Evolutionary conservation across 2,797 vertebrate species (phyloP), one percentile per base, ranked within the genome.

Genomic region (Aldrovandia affinis): DNA sequence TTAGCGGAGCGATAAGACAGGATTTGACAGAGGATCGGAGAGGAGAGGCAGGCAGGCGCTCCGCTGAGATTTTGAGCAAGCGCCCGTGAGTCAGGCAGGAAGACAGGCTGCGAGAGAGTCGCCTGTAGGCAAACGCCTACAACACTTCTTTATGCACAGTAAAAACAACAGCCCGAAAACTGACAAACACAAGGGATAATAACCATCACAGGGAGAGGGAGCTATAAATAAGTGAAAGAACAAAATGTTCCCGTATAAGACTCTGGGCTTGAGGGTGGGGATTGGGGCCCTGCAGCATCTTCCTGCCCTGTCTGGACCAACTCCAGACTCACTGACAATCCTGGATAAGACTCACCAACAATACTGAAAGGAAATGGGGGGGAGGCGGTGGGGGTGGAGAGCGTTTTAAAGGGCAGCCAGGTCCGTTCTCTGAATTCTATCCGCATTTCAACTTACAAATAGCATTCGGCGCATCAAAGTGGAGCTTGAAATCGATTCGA

Each of bases 41-140:
- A 77, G 36, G 63, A 25, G 80, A 81, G 75, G 73, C 33, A 79
- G 80, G 80, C 55, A 80, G 75, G 78, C 50, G 20, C 50, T 75
- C 44, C 68, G 25, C 36, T 36, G 68, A 75, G 68, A 83, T 83
- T n/a, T 70, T 77, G 65, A 83, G 57, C 30, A 75, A 55, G 61
- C 81, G 44, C 52, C 78, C 52, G 57, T 75, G 79, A 85, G 65
- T 81, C 80, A 75, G 44, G 47, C 68, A 55, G 52, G 65, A 73
- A 85, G 63, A 81, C 78, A 84, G 81, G 83, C 61, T 55, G 91
- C 91, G 90, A 89, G 88, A 83, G 85, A 87, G 89, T 86, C 90
- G 88, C 88, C 94, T 94, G 92, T 89, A 83, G 89, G 93, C 92
- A 88, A 92, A 89, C 93, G 91, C 89, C 92, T 94, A 95, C 94